Evolutionary conservation across 2,797 vertebrate genomes (phyloP), one percentile per base, ranked within the genome.

Genomic region (Danio tinwini): DNA sequence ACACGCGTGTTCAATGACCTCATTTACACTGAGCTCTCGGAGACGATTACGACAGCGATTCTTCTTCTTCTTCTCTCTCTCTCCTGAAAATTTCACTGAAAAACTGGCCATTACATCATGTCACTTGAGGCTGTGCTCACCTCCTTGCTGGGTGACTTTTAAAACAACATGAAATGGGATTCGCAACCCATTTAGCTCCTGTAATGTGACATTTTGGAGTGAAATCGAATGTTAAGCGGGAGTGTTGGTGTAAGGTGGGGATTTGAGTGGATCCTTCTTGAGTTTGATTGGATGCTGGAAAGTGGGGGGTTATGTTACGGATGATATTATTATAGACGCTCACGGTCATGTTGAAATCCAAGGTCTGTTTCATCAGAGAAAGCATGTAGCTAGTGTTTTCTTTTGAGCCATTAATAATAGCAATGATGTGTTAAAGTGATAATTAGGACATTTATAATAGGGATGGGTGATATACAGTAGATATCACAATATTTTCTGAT

Each of bases 31-130:
- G 68, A 72, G 77, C 68, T 72, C 77, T 72, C 53, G 49, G 76
- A 53, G 69, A 79, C 59, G 17, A 72, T 72, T 72, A 79, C 59
- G 14, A 59, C 10, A 9, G 77, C 63, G 68, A 72, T 63, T 59
- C 67, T n/a, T 63, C 67, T 29, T 29, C 29, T 29, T 29, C 29
- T n/a, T 29, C 29, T 29, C 29, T 29, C 29, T 42, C 65, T 78
- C 71, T 71, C 56, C 37, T 10, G 67, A 78, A 78, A 29, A 84
- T 91, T 91, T 88, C 85, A 86, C 86, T 85, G 83, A 89, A 80
- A 88, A 86, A 78, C 89, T 83, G 83, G 79, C 86, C 86, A 83
- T 91, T 87, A 88, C 85, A 85, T 87, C 87, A 90, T 86, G 85
- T 85, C 77, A 79, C 68, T 70, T 45, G 68, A 79, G 77, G 77